These are phyloP conservation scores for Notolepis coatsorum DNA, from an alignment of 2,797 vertebrate genomes.

Conservation along the genomic window DNA sequence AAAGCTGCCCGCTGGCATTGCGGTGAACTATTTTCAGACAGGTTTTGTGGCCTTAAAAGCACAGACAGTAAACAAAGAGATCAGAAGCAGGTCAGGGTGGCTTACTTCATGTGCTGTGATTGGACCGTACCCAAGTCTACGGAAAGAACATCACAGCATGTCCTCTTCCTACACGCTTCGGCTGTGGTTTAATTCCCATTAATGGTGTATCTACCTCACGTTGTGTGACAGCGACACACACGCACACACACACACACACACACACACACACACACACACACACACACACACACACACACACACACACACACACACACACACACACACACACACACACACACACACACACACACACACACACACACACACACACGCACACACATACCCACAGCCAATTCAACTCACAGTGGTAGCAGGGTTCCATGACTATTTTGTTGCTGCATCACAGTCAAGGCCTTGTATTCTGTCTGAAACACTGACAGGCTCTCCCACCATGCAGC, in stretches of 20 bases:
- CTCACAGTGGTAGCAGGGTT: no score
- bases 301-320: neutral
- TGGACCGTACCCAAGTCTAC: neutral
- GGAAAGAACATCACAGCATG: no score
- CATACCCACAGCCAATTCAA: no score
- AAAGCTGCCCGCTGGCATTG: slow-evolving; percentile 4
- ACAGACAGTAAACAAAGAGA: no score
- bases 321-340: neutral
- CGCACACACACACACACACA: no score
- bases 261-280: neutral
- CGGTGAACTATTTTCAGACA: no score
- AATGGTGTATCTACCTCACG: neutral
- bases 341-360: neutral
- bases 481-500: neutral
- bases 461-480: neutral
- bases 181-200: no score
- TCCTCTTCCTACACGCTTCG: no score
- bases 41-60: no score
- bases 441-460: neutral
- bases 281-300: neutral
- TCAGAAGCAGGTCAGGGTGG: no score
- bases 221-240: neutral
- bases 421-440: no score
- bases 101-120: neutral
- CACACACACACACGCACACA: no score